These are phyloP conservation scores for Oasisia sp. DNA, from an alignment of 2,888 invertebrate species.

Conservation along the genomic window DNA sequence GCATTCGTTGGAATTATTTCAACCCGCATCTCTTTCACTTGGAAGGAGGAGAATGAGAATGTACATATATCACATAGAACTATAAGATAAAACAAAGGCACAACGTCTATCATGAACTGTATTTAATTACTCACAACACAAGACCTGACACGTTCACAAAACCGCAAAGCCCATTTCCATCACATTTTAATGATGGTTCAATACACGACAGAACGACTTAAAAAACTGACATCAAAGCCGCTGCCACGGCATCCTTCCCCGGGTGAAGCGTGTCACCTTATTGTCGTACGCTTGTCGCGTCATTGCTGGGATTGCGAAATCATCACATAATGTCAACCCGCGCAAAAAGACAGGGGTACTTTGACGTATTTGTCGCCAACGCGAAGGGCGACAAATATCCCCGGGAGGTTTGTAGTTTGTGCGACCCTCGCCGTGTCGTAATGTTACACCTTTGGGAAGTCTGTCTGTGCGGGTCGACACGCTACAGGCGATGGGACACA, in stretches of 20 bases:
- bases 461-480: neutral
- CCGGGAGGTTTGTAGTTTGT: neutral
- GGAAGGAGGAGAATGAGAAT: too few species aligned
- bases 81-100: too few species aligned
- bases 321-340: neutral
- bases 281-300: neutral
- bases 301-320: neutral
- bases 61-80: too few species aligned
- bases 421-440: neutral
- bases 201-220: neutral
- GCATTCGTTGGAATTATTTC: neutral
- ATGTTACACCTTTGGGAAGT: neutral
- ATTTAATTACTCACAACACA: neutral
- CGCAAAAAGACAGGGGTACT: neutral
- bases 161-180: neutral
- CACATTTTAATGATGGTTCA: neutral
- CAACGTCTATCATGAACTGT: too few species aligned
- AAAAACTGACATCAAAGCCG: neutral
- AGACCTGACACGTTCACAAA: neutral
- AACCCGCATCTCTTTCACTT: too few species aligned
- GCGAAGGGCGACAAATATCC: neutral
- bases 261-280: neutral
- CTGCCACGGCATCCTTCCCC: neutral
- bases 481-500: neutral
- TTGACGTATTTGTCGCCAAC: neutral